Conservation (phyloP, 2,888 invertebrate species). For the Lasioglossum pauxillum region DNA sequence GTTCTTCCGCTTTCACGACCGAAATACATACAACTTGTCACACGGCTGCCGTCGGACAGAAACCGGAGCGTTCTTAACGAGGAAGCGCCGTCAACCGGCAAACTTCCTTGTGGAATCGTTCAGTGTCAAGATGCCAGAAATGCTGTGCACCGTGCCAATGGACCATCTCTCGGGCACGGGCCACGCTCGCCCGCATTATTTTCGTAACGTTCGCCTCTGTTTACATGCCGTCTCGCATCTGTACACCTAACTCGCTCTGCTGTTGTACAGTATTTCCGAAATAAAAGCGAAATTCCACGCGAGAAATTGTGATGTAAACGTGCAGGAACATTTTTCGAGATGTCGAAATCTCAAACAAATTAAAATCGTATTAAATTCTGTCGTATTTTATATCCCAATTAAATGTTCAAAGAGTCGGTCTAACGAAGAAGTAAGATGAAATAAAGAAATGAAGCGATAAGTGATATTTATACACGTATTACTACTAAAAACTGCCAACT, state of each 20-base stretch:
- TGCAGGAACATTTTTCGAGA: too few relatives aligned
- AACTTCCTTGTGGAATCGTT: slow-evolving; percentile 44
- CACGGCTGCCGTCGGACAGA: slow-evolving; percentile 19
- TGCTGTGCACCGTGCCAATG: slow-evolving; percentile 47
- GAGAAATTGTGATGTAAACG: too few relatives aligned
- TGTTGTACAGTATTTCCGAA: background rate
- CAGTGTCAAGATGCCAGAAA: slow-evolving; percentile 45
- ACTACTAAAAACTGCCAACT: background rate
- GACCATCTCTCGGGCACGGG: slow-evolving; percentile 43
- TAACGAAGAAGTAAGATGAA: too few relatives aligned
- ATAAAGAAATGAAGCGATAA: too few relatives aligned
- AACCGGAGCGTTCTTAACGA: slow-evolving; percentile 19
- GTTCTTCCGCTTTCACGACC: slow-evolving; percentile 43
- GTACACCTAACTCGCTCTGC: slow-evolving; percentile 29
- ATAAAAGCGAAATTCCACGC: too few relatives aligned
- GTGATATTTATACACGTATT: background rate
- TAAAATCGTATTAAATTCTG: too few relatives aligned
- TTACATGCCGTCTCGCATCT: slow-evolving; percentile 45
- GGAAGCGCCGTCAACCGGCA: slow-evolving; percentile 48
- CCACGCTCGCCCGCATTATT: slow-evolving; percentile 59
- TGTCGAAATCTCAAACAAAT: too few relatives aligned
- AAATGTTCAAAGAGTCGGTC: too few relatives aligned
- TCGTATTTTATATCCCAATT: too few relatives aligned
- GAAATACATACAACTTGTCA: slow-evolving; percentile 31
- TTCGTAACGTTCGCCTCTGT: slow-evolving; percentile 65